Base-by-base conservation (phyloP, 2,113 vertebrate genomes). In the Antechinus flavipes region DNA sequence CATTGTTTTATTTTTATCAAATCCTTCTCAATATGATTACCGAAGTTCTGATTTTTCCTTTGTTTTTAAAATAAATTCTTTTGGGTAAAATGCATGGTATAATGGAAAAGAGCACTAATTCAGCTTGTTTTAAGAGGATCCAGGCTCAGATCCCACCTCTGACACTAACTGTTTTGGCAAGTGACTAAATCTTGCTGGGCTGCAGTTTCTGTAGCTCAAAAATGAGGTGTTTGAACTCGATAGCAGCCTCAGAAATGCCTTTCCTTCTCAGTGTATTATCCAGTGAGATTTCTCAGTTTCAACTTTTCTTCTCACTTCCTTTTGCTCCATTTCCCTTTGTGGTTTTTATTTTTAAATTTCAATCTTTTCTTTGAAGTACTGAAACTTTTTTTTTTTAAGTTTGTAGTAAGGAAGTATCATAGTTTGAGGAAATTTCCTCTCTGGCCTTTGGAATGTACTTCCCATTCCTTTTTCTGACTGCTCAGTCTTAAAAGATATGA, bases 401-500 rank as follows among this genome's bases (percentile, higher is more conserved):
- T 52, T 90, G 46, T 90, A 90, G 2, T 49, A 52, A 52, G 27
- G 26, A 26, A 47, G 89, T 49, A 90, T 84, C 35, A 76, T 76
- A 84, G 35, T 84, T 84, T 84, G 68, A 42, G 2, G 54, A 26
- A 94, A 55, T n/a, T 58, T 68, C 47, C 23, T 35, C 58, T 56
- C 49, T n/a, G 35, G 14, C 53, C 35, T 30, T 56, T 91, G n/a
- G 52, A 8, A 76, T 76, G 16, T n/a, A 76, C 8, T 54, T 54
- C 25, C 25, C 53, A 89, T 42, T 30, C 53, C 84, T 90, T 90
- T 95, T n/a, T 84, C 68, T 14, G 1, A 47, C 23, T 14, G 46
- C 4, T 84, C 4, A 50, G 50, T 93, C 68, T 92, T 92, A 90
- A 95, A 84, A 92, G 84, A 92, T 50, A 61, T 89, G 56, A 55